phyloP scores from a whole-genome alignment of 2,113 vertebrate genomes.

The Amia ocellicauda region DNA sequence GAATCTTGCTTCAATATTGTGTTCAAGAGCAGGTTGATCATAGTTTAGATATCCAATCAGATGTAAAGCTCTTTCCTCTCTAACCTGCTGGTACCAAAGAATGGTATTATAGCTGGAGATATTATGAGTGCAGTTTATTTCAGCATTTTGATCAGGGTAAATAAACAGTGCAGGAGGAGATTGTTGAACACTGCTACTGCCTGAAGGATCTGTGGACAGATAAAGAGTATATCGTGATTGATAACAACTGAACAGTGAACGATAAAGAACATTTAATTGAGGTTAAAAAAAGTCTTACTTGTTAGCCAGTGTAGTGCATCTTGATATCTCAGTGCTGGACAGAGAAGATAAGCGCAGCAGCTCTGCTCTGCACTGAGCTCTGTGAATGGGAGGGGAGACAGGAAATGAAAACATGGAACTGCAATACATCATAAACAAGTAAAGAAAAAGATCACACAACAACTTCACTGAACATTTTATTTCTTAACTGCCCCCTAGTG shows the following conservation, averaged over 20 bases:
- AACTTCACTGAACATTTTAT: too few relatives aligned
- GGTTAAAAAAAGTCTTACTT: too few relatives aligned
- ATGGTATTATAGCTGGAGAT: conserved; percentile 10
- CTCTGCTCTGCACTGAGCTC: background rate
- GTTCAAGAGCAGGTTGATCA: background rate
- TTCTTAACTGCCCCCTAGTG: too few relatives aligned
- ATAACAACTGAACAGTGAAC: too few relatives aligned
- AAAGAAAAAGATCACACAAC: too few relatives aligned
- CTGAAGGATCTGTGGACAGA: background rate
- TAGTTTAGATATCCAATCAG: conserved; percentile 33
- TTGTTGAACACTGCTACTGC: background rate
- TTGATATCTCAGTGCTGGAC: background rate
- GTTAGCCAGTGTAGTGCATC: too few relatives aligned
- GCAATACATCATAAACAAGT: too few relatives aligned
- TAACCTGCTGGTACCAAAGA: conserved; percentile 45
- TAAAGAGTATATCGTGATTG: too few relatives aligned
- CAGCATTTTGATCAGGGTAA: background rate
- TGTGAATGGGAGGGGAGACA: background rate
- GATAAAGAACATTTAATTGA: too few relatives aligned
- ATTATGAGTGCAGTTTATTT: background rate
- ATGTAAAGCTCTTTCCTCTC: conserved; percentile 25
- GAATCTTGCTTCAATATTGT: conserved; percentile 20
- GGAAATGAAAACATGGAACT: background rate
- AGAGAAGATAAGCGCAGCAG: background rate
- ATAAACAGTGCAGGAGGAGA: background rate